Evolutionary conservation across 1,140 invertebrate genomes (phyloP).

Genomic region (Leptinotarsa texana): DNA sequence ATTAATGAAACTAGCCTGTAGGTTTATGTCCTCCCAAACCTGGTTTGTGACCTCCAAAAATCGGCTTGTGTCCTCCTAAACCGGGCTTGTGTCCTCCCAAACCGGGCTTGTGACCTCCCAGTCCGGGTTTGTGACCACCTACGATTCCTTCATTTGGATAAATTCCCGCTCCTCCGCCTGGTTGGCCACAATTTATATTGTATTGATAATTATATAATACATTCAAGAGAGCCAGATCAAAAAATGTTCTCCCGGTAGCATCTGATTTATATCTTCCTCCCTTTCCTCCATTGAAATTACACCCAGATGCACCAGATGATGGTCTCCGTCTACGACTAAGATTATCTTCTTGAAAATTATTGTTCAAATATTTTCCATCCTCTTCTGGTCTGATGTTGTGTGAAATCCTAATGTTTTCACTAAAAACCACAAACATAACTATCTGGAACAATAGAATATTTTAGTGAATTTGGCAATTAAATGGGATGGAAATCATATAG

Average conservation of each 20-base stretch:
- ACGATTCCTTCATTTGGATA: background rate
- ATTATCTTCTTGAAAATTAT: constrained; percentile 13
- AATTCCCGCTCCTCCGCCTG: background rate
- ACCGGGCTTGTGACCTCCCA: background rate
- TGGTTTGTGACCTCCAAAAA: constrained; percentile 24
- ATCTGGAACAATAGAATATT: background rate
- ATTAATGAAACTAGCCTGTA: background rate
- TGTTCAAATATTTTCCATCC: constrained; percentile 1
- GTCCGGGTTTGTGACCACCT: background rate
- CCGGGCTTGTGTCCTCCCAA: background rate
- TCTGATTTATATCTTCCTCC: constrained; percentile 8
- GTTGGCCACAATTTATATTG: constrained; percentile 33
- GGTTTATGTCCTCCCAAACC: constrained; percentile 15
- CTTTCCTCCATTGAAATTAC: constrained; percentile 14
- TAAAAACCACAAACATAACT: background rate
- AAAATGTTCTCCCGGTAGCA: constrained; percentile 29
- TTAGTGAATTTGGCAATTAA: background rate
- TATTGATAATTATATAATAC: constrained; percentile 32
- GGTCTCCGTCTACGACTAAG: background rate
- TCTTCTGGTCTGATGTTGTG: constrained; percentile 4
- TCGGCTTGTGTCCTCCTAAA: constrained; percentile 30
- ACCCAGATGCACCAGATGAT: constrained; percentile 6
- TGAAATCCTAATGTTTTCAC: background rate
- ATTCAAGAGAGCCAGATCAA: constrained; percentile 32
- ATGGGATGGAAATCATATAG: no score